Percentiles rank a stretch among this genome's conserved stretches.
phyloP scores from a whole-genome alignment of 2,113 vertebrate species.

The Coptodon rendalli region DNA sequence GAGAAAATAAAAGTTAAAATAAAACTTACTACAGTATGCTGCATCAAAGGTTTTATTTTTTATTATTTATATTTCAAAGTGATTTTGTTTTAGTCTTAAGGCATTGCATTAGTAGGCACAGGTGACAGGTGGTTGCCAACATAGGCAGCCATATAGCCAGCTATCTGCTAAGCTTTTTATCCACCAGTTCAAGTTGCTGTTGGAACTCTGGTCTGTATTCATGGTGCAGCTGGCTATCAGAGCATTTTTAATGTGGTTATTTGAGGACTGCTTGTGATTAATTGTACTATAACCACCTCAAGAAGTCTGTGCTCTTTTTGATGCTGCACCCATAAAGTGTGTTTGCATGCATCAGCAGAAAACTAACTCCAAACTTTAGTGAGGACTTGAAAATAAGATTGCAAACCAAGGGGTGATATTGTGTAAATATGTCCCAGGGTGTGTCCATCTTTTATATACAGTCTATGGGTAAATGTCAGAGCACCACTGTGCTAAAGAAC shows the following conservation, averaged over 20 bases:
- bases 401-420: neutral
- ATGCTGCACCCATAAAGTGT: neutral
- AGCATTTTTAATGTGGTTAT: neutral
- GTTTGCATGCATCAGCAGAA: neutral
- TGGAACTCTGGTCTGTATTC: neutral
- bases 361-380: accelerated
- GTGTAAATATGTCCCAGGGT: neutral
- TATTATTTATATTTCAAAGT: neutral
- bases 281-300: neutral
- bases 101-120: neutral
- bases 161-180: neutral
- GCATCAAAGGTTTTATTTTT: neutral
- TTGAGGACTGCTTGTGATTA: neutral
- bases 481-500: neutral
- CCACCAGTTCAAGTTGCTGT: neutral
- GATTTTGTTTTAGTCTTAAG: neutral
- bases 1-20: neutral
- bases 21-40: neutral
- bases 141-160: accelerated
- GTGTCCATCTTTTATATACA: neutral
- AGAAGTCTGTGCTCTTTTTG: neutral
- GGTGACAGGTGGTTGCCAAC: neutral
- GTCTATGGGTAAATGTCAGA: neutral
- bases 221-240: neutral
- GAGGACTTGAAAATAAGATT: neutral